Evolutionary conservation across 2,888 invertebrate genomes (phyloP).

Genomic region (Phoronis australis): DNA sequence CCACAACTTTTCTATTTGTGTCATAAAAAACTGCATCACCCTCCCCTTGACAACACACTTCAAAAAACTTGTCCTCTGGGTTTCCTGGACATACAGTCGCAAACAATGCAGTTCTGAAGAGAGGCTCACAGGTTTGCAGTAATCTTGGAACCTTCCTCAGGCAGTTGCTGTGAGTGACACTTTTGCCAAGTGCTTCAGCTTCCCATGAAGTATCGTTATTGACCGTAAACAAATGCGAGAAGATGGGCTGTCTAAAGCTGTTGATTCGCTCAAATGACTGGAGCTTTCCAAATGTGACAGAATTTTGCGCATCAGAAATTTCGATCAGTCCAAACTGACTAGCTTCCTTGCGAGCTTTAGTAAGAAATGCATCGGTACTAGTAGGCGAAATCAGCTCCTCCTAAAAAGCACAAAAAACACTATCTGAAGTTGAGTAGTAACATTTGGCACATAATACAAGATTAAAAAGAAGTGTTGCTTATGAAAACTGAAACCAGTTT

Average conservation of each 20-base stretch:
- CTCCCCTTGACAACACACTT: background rate
- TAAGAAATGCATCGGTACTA: background rate
- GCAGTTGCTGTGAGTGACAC: background rate
- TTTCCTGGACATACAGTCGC: background rate
- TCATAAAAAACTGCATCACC: background rate
- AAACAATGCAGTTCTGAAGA: background rate
- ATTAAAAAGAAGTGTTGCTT: too few relatives aligned
- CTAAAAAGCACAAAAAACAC: background rate
- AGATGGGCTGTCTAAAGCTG: background rate
- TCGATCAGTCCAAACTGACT: background rate
- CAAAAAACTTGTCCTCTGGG: background rate
- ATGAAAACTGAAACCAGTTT: too few relatives aligned
- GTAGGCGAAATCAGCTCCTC: too few relatives aligned
- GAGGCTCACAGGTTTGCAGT: background rate
- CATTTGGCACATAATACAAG: too few relatives aligned
- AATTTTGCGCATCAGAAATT: background rate
- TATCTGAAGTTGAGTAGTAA: background rate
- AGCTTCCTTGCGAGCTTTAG: background rate
- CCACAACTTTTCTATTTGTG: background rate
- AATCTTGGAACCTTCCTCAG: background rate
- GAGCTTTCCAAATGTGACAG: background rate
- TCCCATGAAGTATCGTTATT: background rate
- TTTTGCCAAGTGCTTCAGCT: background rate
- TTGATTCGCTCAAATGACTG: background rate
- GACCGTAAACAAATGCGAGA: background rate